Evolutionary conservation across 1,140 invertebrate genomes (phyloP).

Genomic region (Hyposmocoma kahamanoa): DNA sequence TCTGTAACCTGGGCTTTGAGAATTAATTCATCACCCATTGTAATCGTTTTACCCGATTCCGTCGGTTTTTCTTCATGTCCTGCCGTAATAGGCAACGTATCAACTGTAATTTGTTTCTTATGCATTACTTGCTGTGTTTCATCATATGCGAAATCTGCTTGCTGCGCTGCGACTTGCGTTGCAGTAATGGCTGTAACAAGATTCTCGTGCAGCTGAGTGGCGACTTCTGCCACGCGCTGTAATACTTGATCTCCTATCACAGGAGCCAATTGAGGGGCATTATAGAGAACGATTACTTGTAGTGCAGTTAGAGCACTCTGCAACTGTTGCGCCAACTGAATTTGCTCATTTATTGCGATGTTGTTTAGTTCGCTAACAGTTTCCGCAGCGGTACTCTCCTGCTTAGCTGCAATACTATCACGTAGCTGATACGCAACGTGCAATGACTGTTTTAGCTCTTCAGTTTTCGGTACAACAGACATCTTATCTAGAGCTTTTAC

Average conservation of each 20-base stretch:
- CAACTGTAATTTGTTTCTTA: too few relatives aligned
- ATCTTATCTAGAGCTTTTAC: conserved; percentile 19
- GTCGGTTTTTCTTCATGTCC: too few relatives aligned
- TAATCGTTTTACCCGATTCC: too few relatives aligned
- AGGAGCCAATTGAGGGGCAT: too few relatives aligned
- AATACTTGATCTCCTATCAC: too few relatives aligned
- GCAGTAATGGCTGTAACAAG: neutral
- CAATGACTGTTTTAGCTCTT: conserved; percentile 19
- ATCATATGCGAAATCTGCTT: too few relatives aligned
- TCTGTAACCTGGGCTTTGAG: too few relatives aligned
- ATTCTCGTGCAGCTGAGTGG: neutral
- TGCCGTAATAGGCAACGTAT: too few relatives aligned
- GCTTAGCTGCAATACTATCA: conserved; percentile 17
- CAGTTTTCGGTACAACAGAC: conserved; percentile 5
- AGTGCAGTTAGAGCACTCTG: neutral
- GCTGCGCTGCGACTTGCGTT: neutral
- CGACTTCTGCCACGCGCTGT: neutral
- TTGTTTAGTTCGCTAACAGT: neutral
- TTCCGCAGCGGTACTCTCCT: conserved; percentile 10
- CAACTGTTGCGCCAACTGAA: neutral
- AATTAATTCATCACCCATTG: too few relatives aligned
- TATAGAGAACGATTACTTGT: too few relatives aligned
- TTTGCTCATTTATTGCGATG: neutral
- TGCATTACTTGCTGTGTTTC: too few relatives aligned
- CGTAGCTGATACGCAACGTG: conserved; percentile 24